These are phyloP conservation scores for Silvanus unidentatus DNA, from an alignment of 2,888 invertebrate species.

Conservation along the genomic window DNA sequence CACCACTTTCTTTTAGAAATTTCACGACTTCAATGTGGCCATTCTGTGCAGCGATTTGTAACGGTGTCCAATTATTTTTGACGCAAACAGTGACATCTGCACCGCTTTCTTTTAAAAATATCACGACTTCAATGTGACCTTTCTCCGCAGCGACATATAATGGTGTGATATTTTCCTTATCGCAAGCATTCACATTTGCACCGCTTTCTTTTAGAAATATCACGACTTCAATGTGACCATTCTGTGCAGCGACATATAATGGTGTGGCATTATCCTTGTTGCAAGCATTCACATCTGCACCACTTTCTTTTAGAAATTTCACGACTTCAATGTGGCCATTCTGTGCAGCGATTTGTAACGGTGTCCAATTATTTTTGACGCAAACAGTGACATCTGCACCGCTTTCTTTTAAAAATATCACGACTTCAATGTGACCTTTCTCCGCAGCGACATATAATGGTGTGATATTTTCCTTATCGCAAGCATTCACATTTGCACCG, in stretches of 20 bases:
- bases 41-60: conserved; percentile 17
- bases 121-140: not conserved
- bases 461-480: conserved; percentile 36
- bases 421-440: conserved; percentile 34
- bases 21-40: conserved; percentile 13
- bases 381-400: not conserved
- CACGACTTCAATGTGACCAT: conserved; percentile 2
- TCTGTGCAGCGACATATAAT: not conserved
- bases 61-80: conserved; percentile 9
- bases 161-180: not conserved
- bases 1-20: conserved; percentile 12
- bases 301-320: no score
- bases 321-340: no score
- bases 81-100: conserved; percentile 8
- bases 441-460: conserved; percentile 51
- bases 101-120: not conserved
- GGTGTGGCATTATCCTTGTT: no score
- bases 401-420: conserved; percentile 6
- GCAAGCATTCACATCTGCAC: no score
- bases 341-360: no score
- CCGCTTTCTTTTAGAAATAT: conserved; percentile 8
- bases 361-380: not conserved
- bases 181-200: conserved; percentile 9
- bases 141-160: not conserved
- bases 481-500: conserved; percentile 16